Base-by-base conservation (phyloP, 2,888 invertebrate genomes). In the Osedax frankpressi region DNA sequence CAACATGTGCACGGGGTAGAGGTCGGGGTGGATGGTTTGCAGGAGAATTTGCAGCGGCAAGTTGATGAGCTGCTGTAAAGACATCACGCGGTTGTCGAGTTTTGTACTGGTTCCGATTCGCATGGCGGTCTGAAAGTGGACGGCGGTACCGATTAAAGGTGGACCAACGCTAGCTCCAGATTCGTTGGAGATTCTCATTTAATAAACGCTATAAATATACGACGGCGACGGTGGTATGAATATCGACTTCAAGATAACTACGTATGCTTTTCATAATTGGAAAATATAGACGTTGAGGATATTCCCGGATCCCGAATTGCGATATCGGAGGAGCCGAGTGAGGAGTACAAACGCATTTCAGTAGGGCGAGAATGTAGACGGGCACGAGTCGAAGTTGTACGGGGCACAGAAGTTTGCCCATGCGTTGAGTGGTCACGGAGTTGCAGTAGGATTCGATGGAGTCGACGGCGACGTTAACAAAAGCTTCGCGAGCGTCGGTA, bases 391-490 rank as follows among this genome's bases (percentile, higher is more conserved):
- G 87, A 74, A 95, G 88, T 80, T 90, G 88, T 73, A 87, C 86
- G 0, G 94, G 92, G 63, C 91, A 90, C 80, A 91, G 86, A 72
- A 97, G 87, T 70, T 90, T 89, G 2, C 87, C 86, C 74, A 85
- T 84, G 3, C 85, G 79, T 75, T 86, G 84, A n/a, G 82, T 78
- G 3, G 82, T 77, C 78, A 88, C 86, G 1, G 87, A 85, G 74
- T 89, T 81, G 81, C 89, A 89, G 82, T 89, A 92, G 74, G 92
- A 89, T 76, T 89, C 88, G 71, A 93, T 85, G 76, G 92, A 90
- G 87, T 98, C 98, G 75, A 94, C 89, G 0, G 91, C 93, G 28
- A 93, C 94, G 86, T 95, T 97, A 78, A 94, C 91, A 74, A 98
- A 89, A 14, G 97, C 98, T 84, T 98, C 98, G 63, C 95, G 88